Percentiles rank a stretch among this genome's conserved stretches.
These are phyloP conservation scores for Thymelicus acteon DNA, from an alignment of 2,888 invertebrate species.

Conservation along the genomic window DNA sequence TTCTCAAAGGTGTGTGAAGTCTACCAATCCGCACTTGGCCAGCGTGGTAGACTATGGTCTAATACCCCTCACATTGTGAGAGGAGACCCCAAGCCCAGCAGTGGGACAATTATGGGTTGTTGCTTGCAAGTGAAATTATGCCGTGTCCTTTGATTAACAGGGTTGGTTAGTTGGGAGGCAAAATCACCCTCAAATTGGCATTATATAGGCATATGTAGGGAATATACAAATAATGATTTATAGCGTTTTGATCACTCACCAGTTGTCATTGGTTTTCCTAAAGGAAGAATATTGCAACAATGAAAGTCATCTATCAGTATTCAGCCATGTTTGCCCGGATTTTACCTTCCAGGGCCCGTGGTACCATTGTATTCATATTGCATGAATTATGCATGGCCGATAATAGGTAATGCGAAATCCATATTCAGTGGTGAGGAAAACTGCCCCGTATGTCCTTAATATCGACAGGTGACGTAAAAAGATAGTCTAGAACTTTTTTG, in stretches of 20 bases:
- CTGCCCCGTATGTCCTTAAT: slow-evolving; percentile 3
- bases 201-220: too few species aligned
- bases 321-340: slow-evolving; percentile 18
- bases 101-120: too few species aligned
- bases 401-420: slow-evolving; percentile 31
- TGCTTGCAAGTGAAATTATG: too few species aligned
- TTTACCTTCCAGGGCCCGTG: slow-evolving; percentile 29
- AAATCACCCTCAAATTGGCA: too few species aligned
- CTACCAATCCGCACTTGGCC: too few species aligned
- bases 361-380: slow-evolving; percentile 32
- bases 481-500: too few species aligned
- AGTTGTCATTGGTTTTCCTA: slow-evolving; percentile 18
- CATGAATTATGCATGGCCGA: slow-evolving; percentile 31
- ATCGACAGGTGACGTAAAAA: neutral
- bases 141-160: too few species aligned
- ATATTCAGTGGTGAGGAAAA: slow-evolving; percentile 32
- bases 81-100: too few species aligned
- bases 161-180: too few species aligned
- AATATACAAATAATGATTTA: neutral
- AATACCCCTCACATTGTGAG: too few species aligned
- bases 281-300: slow-evolving; percentile 23
- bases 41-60: too few species aligned
- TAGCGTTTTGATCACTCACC: neutral
- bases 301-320: slow-evolving; percentile 34
- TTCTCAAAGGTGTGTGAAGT: too few species aligned